phyloP scores from a whole-genome alignment of 2,113 vertebrate genomes.

The Callorhinus ursinus region DNA sequence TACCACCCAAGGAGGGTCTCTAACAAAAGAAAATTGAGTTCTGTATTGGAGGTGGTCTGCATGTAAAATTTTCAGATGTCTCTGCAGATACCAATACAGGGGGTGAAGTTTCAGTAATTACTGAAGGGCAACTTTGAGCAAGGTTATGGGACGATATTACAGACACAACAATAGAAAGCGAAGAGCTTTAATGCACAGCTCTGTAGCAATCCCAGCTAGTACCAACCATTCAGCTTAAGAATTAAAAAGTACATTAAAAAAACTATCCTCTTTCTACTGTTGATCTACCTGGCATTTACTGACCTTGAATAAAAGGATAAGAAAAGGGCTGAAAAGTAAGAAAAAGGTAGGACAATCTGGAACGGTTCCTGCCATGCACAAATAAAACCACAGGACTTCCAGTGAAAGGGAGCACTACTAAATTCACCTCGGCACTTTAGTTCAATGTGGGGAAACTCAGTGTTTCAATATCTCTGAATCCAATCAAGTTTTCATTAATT shows the following conservation, averaged over 20 bases:
- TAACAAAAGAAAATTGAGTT: slow-evolving; percentile 64
- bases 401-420: not conserved
- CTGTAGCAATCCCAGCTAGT: not conserved
- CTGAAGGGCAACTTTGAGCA: not conserved
- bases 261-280: not conserved
- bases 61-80: slow-evolving; percentile 3
- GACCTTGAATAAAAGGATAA: slow-evolving; percentile 12
- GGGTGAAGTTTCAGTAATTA: slow-evolving; percentile 10
- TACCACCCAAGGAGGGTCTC: slow-evolving; percentile 13
- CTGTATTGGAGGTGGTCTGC: slow-evolving; percentile 7
- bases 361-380: not conserved
- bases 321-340: not conserved
- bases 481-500: not conserved
- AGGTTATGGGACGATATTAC: not conserved
- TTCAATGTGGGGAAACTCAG: not conserved
- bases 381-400: not conserved
- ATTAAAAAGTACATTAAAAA: not conserved
- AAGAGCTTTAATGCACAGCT: not conserved
- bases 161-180: not conserved
- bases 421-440: not conserved
- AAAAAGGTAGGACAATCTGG: not conserved
- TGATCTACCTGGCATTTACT: not conserved
- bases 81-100: slow-evolving; percentile 42
- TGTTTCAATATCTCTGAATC: not conserved
- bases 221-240: not conserved